Percentiles rank a stretch among this genome's conserved stretches.
These are phyloP conservation scores for Parambassis ranga DNA, from an alignment of 2,797 vertebrate genomes.

Conservation along the genomic window DNA sequence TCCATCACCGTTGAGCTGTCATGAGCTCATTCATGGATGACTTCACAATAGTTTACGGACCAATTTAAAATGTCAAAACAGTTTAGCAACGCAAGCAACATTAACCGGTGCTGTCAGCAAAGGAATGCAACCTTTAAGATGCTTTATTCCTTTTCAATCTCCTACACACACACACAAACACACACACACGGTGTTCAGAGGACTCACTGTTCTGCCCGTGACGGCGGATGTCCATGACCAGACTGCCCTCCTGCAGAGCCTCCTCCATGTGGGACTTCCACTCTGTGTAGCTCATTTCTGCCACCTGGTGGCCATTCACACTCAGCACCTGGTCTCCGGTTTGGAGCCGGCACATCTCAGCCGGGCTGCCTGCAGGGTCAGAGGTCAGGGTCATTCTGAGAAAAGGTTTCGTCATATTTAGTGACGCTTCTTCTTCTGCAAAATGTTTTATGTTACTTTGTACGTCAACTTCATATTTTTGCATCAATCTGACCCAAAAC, in stretches of 20 bases:
- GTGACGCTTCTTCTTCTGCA: no score
- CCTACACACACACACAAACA: background rate
- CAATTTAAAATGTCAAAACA: conserved; percentile 73
- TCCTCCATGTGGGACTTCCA: conserved; percentile 87
- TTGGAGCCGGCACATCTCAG: conserved; percentile 89
- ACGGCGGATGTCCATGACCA: conserved; percentile 92
- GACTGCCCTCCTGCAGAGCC: conserved; percentile 88
- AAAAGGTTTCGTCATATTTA: no score
- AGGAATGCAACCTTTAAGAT: conserved; percentile 46
- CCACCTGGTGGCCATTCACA: conserved; percentile 86
- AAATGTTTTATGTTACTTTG: no score
- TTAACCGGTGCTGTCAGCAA: conserved; percentile 57
- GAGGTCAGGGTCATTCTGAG: background rate
- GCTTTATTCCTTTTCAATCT: conserved; percentile 18
- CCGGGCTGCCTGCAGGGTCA: conserved; percentile 83
- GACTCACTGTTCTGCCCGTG: conserved; percentile 90
- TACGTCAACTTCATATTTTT: no score
- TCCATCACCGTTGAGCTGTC: conserved; percentile 53
- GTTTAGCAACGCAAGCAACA: conserved; percentile 57
- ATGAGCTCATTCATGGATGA: conserved; percentile 65
- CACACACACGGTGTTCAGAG: conserved; percentile 1
- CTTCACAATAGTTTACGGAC: conserved; percentile 67
- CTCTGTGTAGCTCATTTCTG: conserved; percentile 85
- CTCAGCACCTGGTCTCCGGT: conserved; percentile 90
- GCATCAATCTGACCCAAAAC: no score